Evolutionary conservation across 2,888 invertebrate species (phyloP).

Genomic region (Ceramica pisi): DNA sequence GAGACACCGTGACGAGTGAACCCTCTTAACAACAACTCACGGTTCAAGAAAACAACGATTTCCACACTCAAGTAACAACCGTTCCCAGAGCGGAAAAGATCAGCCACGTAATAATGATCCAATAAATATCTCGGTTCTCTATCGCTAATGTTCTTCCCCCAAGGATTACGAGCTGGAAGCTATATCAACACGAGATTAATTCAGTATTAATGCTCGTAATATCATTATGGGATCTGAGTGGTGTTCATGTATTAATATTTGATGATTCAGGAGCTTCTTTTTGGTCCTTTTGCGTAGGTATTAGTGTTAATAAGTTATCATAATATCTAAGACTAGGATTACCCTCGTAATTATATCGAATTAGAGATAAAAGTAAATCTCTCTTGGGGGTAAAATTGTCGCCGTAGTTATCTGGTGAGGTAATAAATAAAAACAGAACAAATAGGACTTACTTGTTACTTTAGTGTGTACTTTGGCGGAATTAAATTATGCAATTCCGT

Average conservation of each 20-base stretch:
- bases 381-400: neutral
- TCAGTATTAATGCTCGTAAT: conserved; percentile 56
- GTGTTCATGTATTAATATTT: conserved; percentile 49
- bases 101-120: conserved; percentile 54
- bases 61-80: neutral
- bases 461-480: no score
- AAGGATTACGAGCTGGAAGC: conserved; percentile 44
- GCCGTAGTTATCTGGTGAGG: no score
- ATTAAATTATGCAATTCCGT: no score
- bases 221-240: conserved; percentile 41
- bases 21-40: no score
- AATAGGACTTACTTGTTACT: no score
- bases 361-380: neutral
- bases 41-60: neutral
- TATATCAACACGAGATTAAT: conserved; percentile 59
- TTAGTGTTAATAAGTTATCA: conserved; percentile 17
- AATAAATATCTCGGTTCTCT: conserved; percentile 61
- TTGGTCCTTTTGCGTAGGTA: conserved; percentile 29
- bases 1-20: no score
- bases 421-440: neutral
- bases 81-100: conserved; percentile 28
- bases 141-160: conserved; percentile 52
- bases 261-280: conserved; percentile 22
- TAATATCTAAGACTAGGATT: neutral
- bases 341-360: neutral